Base-by-base conservation (phyloP, 2,797 vertebrate genomes). In the Tokudaia muenninki region DNA sequence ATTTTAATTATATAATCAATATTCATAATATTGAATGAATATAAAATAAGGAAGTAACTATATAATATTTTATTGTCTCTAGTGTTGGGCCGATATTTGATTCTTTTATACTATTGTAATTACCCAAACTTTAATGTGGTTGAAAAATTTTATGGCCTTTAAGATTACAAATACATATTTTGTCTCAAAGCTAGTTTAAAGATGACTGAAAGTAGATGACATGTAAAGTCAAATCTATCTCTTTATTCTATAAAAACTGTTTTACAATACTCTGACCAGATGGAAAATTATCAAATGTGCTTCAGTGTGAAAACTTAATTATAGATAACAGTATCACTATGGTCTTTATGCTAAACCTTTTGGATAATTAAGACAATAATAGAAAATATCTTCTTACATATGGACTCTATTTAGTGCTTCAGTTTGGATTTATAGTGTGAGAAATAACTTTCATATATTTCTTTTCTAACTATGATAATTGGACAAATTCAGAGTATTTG, bases 371-470 rank as follows among this genome's bases (percentile, higher is more conserved):
- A 34, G 19, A 80, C 29, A 65, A 29, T 89, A 31, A 92, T 19
- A 87, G 29, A 92, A 96, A 84, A 34, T 59, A 2, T 83, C 22
- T 47, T 83, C n/a, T 90, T 41, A 78, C 59, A 95, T 67, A 50
- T 63, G 26, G 8, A 72, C 87, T 95, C 75, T 75, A 90, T 70
- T 12, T 95, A 90, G 44, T 29, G 65, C 13, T 75, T 87, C 16
- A 80, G 41, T 52, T 87, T 94, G 77, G 34, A 75, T 93, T 91
- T 89, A 34, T 74, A 92, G 5, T 63, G 2, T 92, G 34, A 90
- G 24, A 92, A 67, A 95, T 92, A 72, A 29, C 26, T 80, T 96
- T 83, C 14, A 0, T 94, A 89, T 50, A 2, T 87, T 94, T 94
- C 12, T 44, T 84, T 57, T 57, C 74, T 78, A 74, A 74, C 61